Evolutionary conservation across 2,797 vertebrate genomes (phyloP).

Genomic region (Petrocephalus schoutedeni): DNA sequence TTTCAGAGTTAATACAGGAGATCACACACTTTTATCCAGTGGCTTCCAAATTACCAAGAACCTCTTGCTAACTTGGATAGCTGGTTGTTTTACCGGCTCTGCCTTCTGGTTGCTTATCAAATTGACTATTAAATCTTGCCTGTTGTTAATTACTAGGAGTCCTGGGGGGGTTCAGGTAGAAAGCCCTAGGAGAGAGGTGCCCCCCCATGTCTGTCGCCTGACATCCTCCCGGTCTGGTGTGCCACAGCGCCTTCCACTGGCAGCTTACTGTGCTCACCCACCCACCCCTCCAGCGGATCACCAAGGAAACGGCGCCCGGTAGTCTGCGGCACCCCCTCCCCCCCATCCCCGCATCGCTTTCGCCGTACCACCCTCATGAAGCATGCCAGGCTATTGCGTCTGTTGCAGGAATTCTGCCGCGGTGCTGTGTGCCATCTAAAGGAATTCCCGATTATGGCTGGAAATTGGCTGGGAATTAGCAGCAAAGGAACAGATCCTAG

Average conservation of each 20-base stretch:
- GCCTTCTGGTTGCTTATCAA: neutral
- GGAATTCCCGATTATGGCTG: neutral
- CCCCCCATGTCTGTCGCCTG: neutral
- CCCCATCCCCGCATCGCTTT: neutral
- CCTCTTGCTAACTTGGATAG: neutral
- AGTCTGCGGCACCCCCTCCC: neutral
- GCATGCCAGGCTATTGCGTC: neutral
- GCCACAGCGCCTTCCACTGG: neutral
- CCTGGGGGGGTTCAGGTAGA: neutral
- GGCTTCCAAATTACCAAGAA: neutral
- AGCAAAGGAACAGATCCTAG: neutral
- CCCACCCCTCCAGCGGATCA: neutral
- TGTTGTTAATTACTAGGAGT: no score
- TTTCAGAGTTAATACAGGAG: neutral
- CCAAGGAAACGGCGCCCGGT: neutral
- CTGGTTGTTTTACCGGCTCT: neutral
- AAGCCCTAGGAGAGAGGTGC: neutral
- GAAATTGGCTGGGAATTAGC: neutral
- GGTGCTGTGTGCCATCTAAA: neutral
- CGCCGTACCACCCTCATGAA: neutral
- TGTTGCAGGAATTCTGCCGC: neutral
- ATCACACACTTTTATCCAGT: neutral
- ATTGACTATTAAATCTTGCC: no score
- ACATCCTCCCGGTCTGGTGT: neutral
- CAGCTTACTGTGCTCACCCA: neutral